A percentile compares a stretch with the other conserved stretches of the same genome.
Evolutionary conservation across 2,888 invertebrate genomes (phyloP).

Genomic region (Ormyrus labotus): DNA sequence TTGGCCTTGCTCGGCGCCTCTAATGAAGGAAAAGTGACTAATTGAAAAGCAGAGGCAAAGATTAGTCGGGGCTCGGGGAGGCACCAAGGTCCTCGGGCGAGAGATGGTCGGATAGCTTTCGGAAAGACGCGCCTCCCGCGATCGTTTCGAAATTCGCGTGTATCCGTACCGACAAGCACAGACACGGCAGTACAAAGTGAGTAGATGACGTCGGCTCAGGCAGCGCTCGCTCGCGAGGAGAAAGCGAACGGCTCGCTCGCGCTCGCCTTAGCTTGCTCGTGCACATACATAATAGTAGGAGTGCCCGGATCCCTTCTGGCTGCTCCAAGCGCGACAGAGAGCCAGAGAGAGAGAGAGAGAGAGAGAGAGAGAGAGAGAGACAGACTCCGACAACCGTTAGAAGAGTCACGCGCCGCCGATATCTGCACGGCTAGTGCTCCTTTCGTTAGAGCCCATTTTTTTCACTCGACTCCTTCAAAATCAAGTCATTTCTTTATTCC

Average conservation of each 20-base stretch:
- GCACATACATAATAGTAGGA: slow-evolving; percentile 58
- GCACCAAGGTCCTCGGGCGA: neutral
- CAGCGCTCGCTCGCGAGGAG: slow-evolving; percentile 28
- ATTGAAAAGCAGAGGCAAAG: no score
- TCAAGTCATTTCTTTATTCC: no score
- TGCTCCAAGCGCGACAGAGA: slow-evolving; percentile 19
- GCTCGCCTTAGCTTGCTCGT: slow-evolving; percentile 33
- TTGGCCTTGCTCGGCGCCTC: no score
- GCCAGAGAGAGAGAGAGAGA: neutral
- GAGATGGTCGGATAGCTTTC: no score
- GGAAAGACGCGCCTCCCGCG: slow-evolving; percentile 1
- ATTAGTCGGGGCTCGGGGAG: no score
- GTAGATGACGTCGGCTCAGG: slow-evolving; percentile 18
- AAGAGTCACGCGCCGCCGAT: slow-evolving; percentile 48
- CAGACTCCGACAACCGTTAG: slow-evolving; percentile 29
- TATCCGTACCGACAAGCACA: neutral
- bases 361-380: neutral
- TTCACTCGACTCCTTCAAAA: no score
- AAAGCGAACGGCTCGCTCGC: slow-evolving; percentile 51
- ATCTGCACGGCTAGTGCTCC: no score
- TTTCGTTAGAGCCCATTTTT: no score
- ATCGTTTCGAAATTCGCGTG: slow-evolving; percentile 40
- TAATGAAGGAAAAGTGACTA: no score
- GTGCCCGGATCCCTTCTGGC: slow-evolving; percentile 56
- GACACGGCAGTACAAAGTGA: neutral